A percentile compares a stretch with the other conserved stretches of the same genome.
Conservation (phyloP, 2,113 vertebrate species). For the Pteronura brasiliensis region DNA sequence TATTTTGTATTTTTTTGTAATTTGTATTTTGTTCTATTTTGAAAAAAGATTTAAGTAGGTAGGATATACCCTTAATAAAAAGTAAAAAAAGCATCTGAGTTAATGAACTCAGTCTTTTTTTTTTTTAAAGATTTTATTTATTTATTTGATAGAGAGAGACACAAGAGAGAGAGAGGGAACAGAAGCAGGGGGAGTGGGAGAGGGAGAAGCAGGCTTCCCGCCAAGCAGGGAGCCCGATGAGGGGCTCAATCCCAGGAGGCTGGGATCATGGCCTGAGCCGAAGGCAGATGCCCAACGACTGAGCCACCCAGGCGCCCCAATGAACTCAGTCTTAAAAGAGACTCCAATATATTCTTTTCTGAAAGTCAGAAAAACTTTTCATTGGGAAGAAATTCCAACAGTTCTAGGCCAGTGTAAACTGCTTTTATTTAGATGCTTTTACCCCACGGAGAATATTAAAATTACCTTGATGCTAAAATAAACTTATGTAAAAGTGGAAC, state of each 20-base stretch:
- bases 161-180: too few species aligned
- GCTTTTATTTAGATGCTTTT: neutral
- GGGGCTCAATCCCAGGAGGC: too few species aligned
- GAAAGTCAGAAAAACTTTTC: conserved; percentile 8
- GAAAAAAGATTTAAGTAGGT: neutral
- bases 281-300: too few species aligned
- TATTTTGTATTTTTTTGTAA: neutral
- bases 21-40: conserved; percentile 16
- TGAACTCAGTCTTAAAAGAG: neutral
- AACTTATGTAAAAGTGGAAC: neutral
- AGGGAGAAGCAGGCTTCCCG: too few species aligned
- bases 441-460: neutral
- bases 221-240: too few species aligned
- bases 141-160: too few species aligned
- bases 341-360: neutral
- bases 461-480: conserved; percentile 23
- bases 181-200: too few species aligned
- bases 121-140: too few species aligned
- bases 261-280: too few species aligned
- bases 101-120: neutral
- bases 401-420: conserved; percentile 26
- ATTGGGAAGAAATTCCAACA: conserved; percentile 3
- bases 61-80: conserved; percentile 36
- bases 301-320: too few species aligned
- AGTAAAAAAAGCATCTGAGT: neutral